Conservation (phyloP, 2,797 vertebrate genomes). For the Gobionotothen gibberifrons region DNA sequence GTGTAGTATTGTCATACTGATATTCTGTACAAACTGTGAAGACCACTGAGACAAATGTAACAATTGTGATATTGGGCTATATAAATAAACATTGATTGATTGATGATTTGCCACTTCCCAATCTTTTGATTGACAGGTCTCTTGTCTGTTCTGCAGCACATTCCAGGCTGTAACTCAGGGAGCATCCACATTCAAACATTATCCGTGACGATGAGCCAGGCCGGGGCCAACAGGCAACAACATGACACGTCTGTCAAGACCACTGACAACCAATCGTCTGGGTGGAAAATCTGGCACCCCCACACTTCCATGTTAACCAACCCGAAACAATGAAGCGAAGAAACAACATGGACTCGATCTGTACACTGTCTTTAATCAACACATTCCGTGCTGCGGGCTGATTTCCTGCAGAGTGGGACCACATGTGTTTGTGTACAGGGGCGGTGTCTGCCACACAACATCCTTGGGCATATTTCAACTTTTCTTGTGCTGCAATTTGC, state of each 20-base stretch:
- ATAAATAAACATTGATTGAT: too few species aligned
- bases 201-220: constrained; percentile 44
- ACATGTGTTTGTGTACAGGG: constrained; percentile 72
- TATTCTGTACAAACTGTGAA: too few species aligned
- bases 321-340: constrained; percentile 62
- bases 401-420: constrained; percentile 54
- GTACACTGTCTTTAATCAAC: constrained; percentile 69
- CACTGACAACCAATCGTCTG: constrained; percentile 30
- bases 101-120: constrained; percentile 57
- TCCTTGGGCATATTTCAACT: constrained; percentile 74
- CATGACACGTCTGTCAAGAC: constrained; percentile 58
- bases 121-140: constrained; percentile 62
- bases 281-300: not conserved
- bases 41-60: too few species aligned
- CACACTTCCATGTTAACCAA: constrained; percentile 42
- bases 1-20: too few species aligned
- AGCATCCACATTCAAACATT: constrained; percentile 58
- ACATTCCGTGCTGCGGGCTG: constrained; percentile 61
- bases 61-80: too few species aligned
- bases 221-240: constrained; percentile 44
- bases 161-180: constrained; percentile 69
- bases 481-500: constrained; percentile 73
- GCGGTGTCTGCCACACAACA: constrained; percentile 72
- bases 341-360: constrained; percentile 43
- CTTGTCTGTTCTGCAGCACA: constrained; percentile 62